These are phyloP conservation scores for Zaprionus lineosus DNA, from an alignment of 2,888 invertebrate species.

Conservation along the genomic window DNA sequence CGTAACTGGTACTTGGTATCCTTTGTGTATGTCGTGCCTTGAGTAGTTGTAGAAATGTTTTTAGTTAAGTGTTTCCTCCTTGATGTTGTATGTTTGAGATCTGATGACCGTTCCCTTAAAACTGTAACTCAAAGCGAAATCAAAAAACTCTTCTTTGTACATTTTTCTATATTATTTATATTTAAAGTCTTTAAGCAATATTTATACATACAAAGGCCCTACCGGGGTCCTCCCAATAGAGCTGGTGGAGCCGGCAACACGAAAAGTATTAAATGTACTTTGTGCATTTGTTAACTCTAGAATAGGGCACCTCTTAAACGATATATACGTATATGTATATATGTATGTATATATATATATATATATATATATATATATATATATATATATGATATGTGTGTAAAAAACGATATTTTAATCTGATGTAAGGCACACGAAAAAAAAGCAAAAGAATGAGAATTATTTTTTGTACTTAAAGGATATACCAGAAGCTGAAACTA, in stretches of 20 bases:
- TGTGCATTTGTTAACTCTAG: slow-evolving; percentile 66
- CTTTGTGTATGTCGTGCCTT: slow-evolving; percentile 3
- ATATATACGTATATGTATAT: slow-evolving; percentile 24
- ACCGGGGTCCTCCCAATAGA: slow-evolving; percentile 5
- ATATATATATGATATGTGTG: too few relatives aligned
- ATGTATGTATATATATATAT: too few relatives aligned
- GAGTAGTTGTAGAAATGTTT: neutral
- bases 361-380: too few relatives aligned
- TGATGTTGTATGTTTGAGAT: slow-evolving; percentile 14
- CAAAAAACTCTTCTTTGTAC: slow-evolving; percentile 52
- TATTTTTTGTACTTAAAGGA: slow-evolving; percentile 59
- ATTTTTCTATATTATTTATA: slow-evolving; percentile 48
- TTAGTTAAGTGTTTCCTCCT: slow-evolving; percentile 10
- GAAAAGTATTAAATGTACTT: slow-evolving; percentile 70
- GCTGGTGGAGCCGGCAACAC: slow-evolving; percentile 49
- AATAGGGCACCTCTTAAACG: slow-evolving; percentile 20
- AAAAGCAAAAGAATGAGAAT: slow-evolving; percentile 13
- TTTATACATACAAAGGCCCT: slow-evolving; percentile 14
- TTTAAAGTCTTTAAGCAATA: slow-evolving; percentile 28
- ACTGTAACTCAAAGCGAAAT: slow-evolving; percentile 7
- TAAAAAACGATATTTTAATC: slow-evolving; percentile 19
- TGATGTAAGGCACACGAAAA: slow-evolving; percentile 50
- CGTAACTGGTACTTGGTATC: neutral
- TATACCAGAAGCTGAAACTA: slow-evolving; percentile 6
- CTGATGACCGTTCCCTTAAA: too few relatives aligned